Conservation (phyloP, 2,113 vertebrate genomes). For the Aegithalos caudatus region DNA sequence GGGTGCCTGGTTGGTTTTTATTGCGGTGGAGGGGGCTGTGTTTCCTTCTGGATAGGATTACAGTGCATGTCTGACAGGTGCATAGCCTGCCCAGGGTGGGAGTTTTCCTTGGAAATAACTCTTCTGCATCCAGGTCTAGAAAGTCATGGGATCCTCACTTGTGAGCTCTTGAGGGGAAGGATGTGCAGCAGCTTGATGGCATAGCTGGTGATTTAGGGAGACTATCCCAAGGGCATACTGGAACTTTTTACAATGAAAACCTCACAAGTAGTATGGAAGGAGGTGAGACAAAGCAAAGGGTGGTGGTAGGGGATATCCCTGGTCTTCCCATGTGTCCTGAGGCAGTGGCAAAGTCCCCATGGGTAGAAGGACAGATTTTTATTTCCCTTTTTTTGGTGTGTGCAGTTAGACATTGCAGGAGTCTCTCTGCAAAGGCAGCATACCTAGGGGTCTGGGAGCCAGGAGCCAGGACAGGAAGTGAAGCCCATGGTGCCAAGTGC, state of each 20-base stretch:
- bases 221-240: background rate
- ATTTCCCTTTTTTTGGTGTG: fast-evolving
- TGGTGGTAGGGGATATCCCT: background rate
- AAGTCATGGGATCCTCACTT: background rate
- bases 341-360: background rate
- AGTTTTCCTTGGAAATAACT: background rate
- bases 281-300: background rate
- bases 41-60: background rate
- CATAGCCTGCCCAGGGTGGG: background rate
- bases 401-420: background rate
- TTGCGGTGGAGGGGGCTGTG: background rate
- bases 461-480: background rate
- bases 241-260: background rate
- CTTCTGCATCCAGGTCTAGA: background rate
- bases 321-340: background rate
- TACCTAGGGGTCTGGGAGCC: too few relatives aligned
- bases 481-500: background rate
- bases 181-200: fast-evolving
- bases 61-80: fast-evolving
- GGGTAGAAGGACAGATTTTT: background rate
- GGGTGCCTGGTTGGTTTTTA: background rate
- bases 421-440: fast-evolving
- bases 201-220: background rate
- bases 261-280: too few relatives aligned
- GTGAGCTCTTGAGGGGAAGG: background rate